Evolutionary conservation across 2,888 invertebrate genomes (phyloP).

Genomic region (Scaptodrosophila latifasciaeformis): DNA sequence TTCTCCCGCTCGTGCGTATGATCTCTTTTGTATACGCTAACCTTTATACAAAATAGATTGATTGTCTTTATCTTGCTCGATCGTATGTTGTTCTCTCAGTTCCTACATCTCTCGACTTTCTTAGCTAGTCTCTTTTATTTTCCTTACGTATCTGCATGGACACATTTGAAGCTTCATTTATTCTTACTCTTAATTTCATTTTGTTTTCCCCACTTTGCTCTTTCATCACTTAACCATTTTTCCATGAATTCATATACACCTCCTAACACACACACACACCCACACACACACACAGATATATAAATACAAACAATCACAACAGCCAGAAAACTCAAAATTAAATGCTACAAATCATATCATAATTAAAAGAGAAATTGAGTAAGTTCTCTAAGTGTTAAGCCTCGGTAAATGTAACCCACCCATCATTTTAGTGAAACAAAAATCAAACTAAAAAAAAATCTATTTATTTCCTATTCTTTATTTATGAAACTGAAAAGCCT

Average conservation of each 20-base stretch:
- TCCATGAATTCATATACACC: not conserved
- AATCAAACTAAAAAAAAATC: constrained; percentile 16
- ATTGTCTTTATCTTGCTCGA: not conserved
- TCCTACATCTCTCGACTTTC: constrained; percentile 44
- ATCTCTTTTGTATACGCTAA: constrained; percentile 22
- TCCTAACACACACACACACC: constrained; percentile 1
- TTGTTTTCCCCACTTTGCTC: constrained; percentile 10
- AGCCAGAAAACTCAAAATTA: constrained; percentile 9
- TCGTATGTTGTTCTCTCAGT: constrained; percentile 35
- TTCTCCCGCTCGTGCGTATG: constrained; percentile 20
- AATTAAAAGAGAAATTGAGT: constrained; percentile 14
- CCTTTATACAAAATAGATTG: not conserved
- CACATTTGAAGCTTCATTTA: constrained; percentile 25
- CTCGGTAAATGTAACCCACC: constrained; percentile 58
- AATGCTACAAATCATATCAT: constrained; percentile 30
- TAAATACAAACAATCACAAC: not conserved
- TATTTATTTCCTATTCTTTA: constrained; percentile 13
- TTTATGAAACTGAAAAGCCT: constrained; percentile 9
- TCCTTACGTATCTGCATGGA: constrained; percentile 37
- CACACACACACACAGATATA: constrained; percentile 1
- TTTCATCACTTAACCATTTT: not conserved
- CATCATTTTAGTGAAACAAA: constrained; percentile 35
- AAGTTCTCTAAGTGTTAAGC: constrained; percentile 25
- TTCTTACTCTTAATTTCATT: constrained; percentile 17
- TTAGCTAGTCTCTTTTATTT: constrained; percentile 35